Evolutionary conservation across 2,797 vertebrate species (phyloP).

Genomic region (Sorex maritimensis): DNA sequence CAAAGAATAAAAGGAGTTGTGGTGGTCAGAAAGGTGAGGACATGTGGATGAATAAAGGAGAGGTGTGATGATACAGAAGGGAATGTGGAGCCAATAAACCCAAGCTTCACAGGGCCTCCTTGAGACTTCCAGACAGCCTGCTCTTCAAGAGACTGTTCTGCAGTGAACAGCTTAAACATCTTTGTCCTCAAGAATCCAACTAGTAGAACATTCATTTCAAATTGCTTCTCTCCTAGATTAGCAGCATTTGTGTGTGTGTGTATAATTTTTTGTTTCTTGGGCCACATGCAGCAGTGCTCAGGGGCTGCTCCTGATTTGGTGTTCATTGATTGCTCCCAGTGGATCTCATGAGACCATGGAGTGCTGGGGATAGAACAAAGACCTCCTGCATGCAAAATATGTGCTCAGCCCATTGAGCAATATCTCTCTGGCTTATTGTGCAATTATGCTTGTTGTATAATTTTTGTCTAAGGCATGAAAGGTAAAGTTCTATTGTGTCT

Average conservation of each 20-base stretch:
- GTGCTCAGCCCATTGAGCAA: too few species aligned
- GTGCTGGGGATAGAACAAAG: too few species aligned
- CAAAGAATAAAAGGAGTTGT: constrained; percentile 10
- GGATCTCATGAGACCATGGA: too few species aligned
- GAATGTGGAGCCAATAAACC: neutral
- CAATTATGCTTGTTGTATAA: neutral
- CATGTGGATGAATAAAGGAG: neutral
- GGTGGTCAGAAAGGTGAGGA: neutral
- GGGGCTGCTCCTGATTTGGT: too few species aligned
- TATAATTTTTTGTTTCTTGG: too few species aligned
- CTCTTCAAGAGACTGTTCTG: constrained; percentile 33
- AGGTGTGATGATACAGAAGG: neutral
- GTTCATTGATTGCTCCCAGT: too few species aligned
- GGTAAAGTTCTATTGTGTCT: neutral
- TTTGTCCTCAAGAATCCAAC: constrained; percentile 42
- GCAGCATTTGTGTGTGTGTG: constrained; percentile 48
- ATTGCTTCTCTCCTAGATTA: constrained; percentile 41
- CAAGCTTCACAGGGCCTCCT: constrained; percentile 7
- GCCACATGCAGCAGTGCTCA: too few species aligned
- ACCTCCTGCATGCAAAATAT: too few species aligned
- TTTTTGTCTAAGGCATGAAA: constrained; percentile 50
- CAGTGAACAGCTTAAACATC: constrained; percentile 27
- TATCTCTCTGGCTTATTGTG: too few species aligned
- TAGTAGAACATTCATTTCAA: constrained; percentile 48
- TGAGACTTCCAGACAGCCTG: constrained; percentile 37